These are phyloP conservation scores for Drosophila biarmipes DNA, from an alignment of 1,140 invertebrate genomes.

Conservation along the genomic window DNA sequence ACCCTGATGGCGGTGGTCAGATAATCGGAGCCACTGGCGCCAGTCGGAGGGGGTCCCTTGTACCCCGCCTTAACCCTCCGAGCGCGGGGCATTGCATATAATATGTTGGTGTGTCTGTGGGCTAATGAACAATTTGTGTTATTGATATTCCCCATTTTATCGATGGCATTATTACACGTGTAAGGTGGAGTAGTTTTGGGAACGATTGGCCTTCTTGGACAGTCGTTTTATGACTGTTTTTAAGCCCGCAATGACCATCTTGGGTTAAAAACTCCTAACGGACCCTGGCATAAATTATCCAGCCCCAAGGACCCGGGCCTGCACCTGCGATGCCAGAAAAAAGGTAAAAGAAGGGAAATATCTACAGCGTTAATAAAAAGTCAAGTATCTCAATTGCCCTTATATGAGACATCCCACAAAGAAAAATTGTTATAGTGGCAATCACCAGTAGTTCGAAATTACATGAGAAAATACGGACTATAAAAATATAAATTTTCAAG, in stretches of 20 bases:
- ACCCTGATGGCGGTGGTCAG: constrained; percentile 65
- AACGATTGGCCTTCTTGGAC: too few species aligned
- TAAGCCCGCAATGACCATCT: neutral
- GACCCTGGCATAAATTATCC: neutral
- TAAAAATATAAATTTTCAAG: too few species aligned
- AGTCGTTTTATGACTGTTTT: neutral
- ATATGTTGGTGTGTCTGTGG: neutral
- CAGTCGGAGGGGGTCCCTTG: constrained; percentile 12
- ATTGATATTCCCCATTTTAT: neutral
- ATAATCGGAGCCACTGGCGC: constrained; percentile 55
- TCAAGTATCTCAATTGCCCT: too few species aligned
- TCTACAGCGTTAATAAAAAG: neutral
- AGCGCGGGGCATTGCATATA: neutral
- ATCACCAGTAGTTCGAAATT: too few species aligned
- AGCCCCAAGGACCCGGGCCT: neutral
- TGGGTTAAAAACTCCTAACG: constrained; percentile 2
- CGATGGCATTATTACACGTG: neutral
- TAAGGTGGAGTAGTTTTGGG: neutral
- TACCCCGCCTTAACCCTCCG: neutral
- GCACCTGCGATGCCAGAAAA: neutral
- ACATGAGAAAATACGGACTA: too few species aligned
- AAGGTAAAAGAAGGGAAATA: neutral
- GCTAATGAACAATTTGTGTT: neutral
- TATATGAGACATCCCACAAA: too few species aligned
- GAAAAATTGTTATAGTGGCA: too few species aligned